phyloP scores from a whole-genome alignment of 2,113 vertebrate species.

The Odontesthes bonariensis region DNA sequence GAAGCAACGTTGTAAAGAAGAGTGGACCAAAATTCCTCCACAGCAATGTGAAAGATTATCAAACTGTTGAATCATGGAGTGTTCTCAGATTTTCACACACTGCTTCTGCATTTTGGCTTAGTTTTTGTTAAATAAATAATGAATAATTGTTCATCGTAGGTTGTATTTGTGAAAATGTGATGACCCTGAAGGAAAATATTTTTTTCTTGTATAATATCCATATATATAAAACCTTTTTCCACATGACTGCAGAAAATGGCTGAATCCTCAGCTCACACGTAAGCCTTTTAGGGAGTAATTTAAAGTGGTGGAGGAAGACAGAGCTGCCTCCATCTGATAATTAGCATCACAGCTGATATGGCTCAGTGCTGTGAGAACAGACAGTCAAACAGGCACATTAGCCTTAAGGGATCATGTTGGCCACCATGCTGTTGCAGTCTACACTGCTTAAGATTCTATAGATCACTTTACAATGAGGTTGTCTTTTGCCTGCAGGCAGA shows the following conservation, averaged over 20 bases:
- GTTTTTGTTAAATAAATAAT: neutral
- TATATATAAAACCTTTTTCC: neutral
- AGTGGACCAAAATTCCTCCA: too few species aligned
- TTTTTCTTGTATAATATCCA: neutral
- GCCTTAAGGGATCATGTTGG: slow-evolving; percentile 31
- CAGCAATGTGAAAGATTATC: neutral
- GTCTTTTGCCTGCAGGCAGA: slow-evolving; percentile 12
- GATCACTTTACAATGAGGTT: slow-evolving; percentile 18
- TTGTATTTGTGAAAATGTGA: neutral
- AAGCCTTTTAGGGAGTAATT: slow-evolving; percentile 19
- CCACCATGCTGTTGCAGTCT: slow-evolving; percentile 11
- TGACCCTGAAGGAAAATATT: neutral
- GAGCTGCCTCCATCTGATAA: slow-evolving; percentile 24
- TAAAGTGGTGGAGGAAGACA: slow-evolving; percentile 33
- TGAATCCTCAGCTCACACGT: neutral
- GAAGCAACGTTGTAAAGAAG: neutral
- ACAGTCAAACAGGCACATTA: slow-evolving; percentile 25
- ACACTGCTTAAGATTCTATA: slow-evolving; percentile 1
- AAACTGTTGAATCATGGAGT: neutral
- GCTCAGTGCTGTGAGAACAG: slow-evolving; percentile 38
- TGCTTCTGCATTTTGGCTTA: neutral
- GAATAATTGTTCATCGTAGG: neutral
- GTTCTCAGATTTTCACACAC: neutral
- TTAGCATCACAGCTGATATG: slow-evolving; percentile 59
- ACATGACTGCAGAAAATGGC: neutral